Base-by-base conservation (phyloP, 2,113 vertebrate species). In the Nycticebus coucang region DNA sequence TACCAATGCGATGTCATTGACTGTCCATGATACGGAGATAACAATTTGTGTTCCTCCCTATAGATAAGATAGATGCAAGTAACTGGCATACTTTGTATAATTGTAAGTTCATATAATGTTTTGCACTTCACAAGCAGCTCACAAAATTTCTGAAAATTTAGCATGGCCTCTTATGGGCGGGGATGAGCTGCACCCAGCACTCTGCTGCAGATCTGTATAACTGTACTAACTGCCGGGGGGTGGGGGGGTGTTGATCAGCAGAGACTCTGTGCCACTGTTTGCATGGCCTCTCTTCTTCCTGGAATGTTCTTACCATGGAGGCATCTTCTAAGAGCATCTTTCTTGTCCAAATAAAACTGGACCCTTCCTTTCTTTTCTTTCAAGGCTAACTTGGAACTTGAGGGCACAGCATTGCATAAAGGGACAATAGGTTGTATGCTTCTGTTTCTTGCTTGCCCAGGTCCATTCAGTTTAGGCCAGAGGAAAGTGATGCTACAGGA, bases 111-210 rank as follows among this genome's bases (percentile, higher is more conserved):
- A 19, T 71, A 30, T 59, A 30, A 83, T 55, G 45, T 50, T 50
- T 9, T 50, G 2, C 57, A 35, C 90, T 93, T 87, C 14, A 37
- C n/a, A 59, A 50, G 33, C 0, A 18, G 62, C 37, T 78, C 80
- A 62, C 15, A 37, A 26, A 53, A 62, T 86, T 86, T 45, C 59
- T 50, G 45, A 41, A 91, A 33, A 69, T 74, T 1, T 22, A 68
- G 26, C 50, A 4, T 26, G 7, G 71, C 69, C 30, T 64, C 3
- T 33, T 11, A 4, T 7, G 45, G 30, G 18, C 68, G 77, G 57
- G 22, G 19, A 9, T 1, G 8, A 84, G 30, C 33, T 33, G 33
- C 2, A n/a, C 5, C 22, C 0, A 0, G 22, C 7, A 14, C 30
- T 1, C 9, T 45, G 28, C 4, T 41, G 17, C 15, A 66, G 10